These are phyloP conservation scores for Strigamia maritima DNA, from an alignment of 2,888 invertebrate species.

Conservation along the genomic window DNA sequence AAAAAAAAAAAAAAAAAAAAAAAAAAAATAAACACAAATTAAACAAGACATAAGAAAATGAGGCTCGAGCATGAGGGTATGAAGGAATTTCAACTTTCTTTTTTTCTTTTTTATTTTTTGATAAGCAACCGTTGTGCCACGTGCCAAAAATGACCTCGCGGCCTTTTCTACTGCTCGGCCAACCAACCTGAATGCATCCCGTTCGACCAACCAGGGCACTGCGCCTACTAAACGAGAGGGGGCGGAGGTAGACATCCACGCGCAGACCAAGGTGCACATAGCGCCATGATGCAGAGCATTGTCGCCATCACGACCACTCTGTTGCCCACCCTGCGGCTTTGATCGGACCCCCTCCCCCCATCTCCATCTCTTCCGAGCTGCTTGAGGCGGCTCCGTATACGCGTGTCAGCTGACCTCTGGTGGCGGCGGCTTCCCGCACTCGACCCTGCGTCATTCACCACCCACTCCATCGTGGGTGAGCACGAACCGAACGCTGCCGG, in stretches of 20 bases:
- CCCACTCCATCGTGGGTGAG: slow-evolving; percentile 16
- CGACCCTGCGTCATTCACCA: slow-evolving; percentile 18
- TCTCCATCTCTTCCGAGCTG: neutral
- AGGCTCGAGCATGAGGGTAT: neutral
- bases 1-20: neutral
- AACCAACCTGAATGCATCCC: neutral
- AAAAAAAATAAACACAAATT: neutral
- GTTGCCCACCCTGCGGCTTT: neutral
- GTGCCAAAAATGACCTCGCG: slow-evolving; percentile 4
- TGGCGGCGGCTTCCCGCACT: slow-evolving; percentile 20
- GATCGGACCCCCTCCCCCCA: neutral
- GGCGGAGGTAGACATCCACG: neutral
- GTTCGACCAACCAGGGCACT: slow-evolving; percentile 1
- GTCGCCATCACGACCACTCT: neutral
- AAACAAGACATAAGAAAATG: neutral
- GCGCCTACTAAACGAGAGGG: neutral
- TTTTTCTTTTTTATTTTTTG: neutral
- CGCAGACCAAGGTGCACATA: neutral
- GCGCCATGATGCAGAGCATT: slow-evolving; percentile 6
- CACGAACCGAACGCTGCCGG: neutral
- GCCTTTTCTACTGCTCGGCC: slow-evolving; percentile 6
- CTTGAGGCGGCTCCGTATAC: slow-evolving; percentile 3
- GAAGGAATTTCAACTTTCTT: neutral
- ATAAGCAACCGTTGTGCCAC: neutral
- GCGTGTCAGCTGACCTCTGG: slow-evolving; percentile 19